phyloP scores from a whole-genome alignment of 2,888 invertebrate genomes.

The Anthrax anthrax region DNA sequence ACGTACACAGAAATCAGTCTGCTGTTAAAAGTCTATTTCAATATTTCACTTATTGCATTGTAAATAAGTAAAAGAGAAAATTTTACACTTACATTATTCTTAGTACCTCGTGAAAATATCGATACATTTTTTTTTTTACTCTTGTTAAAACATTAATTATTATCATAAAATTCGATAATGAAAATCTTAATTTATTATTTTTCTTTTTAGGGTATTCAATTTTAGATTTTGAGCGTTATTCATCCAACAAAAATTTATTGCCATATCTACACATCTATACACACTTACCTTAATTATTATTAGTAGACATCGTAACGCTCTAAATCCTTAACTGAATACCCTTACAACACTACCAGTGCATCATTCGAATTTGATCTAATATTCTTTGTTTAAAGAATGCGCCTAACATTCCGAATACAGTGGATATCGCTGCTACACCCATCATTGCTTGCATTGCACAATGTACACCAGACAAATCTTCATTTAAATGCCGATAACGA shows the following conservation, averaged over 20 bases:
- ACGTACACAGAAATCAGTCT: no score
- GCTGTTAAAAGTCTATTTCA: no score
- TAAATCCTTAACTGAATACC: slow-evolving; percentile 21
- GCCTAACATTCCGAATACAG: slow-evolving; percentile 34
- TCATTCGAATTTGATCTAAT: slow-evolving; percentile 31
- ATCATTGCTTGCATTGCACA: slow-evolving; percentile 36
- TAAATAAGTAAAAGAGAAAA: no score
- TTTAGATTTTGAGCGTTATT: not conserved
- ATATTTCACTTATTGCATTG: no score
- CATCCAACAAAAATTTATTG: not conserved
- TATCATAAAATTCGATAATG: no score
- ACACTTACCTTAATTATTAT: not conserved
- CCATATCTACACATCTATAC: not conserved
- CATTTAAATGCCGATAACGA: slow-evolving; percentile 21
- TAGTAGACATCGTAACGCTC: not conserved
- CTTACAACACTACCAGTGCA: slow-evolving; percentile 36
- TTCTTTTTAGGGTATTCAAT: not conserved
- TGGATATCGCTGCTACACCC: slow-evolving; percentile 34
- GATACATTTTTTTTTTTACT: no score
- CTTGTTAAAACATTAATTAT: no score
- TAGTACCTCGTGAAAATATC: no score
- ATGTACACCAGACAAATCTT: slow-evolving; percentile 33
- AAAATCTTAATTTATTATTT: not conserved
- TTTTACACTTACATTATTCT: no score
- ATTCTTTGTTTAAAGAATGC: slow-evolving; percentile 35